These are phyloP conservation scores for Plagodis pulveraria DNA, from an alignment of 2,888 invertebrate genomes.

Conservation along the genomic window DNA sequence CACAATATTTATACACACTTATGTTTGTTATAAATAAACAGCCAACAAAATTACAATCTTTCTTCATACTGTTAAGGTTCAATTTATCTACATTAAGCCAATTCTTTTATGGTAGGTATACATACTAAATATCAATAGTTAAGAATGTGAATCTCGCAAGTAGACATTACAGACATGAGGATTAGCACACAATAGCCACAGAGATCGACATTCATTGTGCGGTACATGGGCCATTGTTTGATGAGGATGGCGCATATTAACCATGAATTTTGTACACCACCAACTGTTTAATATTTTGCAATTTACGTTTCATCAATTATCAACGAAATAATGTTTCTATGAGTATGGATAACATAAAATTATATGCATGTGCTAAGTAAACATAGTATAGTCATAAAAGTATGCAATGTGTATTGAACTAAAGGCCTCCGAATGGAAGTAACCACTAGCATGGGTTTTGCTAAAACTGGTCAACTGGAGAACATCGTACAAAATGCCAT, in stretches of 20 bases:
- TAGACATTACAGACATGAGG: slow-evolving; percentile 33
- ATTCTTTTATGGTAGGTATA: not conserved
- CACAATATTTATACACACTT: too few relatives aligned
- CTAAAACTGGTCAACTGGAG: too few relatives aligned
- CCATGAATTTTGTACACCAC: slow-evolving; percentile 20
- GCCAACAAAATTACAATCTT: too few relatives aligned
- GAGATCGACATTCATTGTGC: slow-evolving; percentile 42
- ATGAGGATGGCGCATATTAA: slow-evolving; percentile 29
- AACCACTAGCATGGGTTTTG: too few relatives aligned
- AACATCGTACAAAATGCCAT: too few relatives aligned
- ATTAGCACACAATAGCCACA: slow-evolving; percentile 49
- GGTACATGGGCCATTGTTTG: slow-evolving; percentile 37
- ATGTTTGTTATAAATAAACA: too few relatives aligned
- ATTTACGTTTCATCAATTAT: slow-evolving; percentile 17
- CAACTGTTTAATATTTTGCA: slow-evolving; percentile 12
- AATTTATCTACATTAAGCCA: not conserved
- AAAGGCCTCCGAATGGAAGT: too few relatives aligned
- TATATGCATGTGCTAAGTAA: too few relatives aligned
- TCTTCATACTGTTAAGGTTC: not conserved
- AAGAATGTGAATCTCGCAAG: slow-evolving; percentile 23
- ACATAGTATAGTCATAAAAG: too few relatives aligned
- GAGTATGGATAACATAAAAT: too few relatives aligned
- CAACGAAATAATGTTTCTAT: too few relatives aligned
- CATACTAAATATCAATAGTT: slow-evolving; percentile 13
- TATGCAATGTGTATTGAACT: too few relatives aligned